Evolutionary conservation across 1,140 invertebrate genomes (phyloP).

Genomic region (Glossosoma conforme): DNA sequence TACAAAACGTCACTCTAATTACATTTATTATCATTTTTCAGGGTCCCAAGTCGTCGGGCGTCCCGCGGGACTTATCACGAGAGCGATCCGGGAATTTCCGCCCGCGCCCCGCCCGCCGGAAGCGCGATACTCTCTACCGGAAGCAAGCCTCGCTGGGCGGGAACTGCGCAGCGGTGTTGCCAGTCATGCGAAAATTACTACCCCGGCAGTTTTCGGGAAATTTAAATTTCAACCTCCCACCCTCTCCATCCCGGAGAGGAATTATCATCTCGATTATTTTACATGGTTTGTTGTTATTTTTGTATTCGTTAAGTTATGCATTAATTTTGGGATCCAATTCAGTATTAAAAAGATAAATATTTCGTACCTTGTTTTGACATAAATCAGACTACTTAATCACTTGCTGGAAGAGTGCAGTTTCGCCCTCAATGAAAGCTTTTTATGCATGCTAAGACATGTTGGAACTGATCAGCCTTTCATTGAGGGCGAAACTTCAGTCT

Average conservation of each 20-base stretch:
- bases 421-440: no score
- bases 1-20: not conserved
- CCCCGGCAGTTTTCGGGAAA: not conserved
- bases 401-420: no score
- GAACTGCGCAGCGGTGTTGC: constrained; percentile 1
- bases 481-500: no score
- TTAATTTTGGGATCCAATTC: not conserved
- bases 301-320: no score
- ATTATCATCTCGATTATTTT: no score
- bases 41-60: not conserved
- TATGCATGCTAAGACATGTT: no score
- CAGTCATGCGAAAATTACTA: constrained; percentile 1
- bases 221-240: no score
- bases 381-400: not conserved
- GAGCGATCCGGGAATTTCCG: constrained; percentile 11
- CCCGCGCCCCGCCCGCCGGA: constrained; percentile 6
- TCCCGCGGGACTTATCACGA: not conserved
- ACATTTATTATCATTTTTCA: not conserved
- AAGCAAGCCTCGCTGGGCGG: constrained; percentile 9
- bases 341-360: no score
- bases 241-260: no score
- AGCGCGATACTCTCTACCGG: constrained; percentile 16
- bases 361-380: no score
- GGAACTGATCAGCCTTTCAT: no score
- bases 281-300: not conserved